Percentiles rank a stretch among this genome's conserved stretches.
Conservation (phyloP, 1,140 invertebrate species). For the Heliconius eleuchia region DNA sequence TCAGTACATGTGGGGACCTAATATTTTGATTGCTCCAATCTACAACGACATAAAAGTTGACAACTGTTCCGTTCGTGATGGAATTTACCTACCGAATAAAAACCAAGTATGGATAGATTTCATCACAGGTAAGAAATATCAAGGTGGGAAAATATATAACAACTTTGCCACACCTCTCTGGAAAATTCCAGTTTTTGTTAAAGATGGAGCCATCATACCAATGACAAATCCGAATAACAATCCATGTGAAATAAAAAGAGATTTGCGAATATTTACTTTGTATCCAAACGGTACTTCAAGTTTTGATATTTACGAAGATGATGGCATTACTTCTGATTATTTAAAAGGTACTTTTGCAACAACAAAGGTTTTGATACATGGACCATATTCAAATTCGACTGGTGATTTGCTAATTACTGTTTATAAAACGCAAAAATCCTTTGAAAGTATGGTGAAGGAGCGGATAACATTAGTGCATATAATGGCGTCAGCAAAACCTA, state of each 20-base stretch:
- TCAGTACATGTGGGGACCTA: conserved; percentile 75
- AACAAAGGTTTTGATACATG: conserved; percentile 52
- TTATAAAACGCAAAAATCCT: conserved; percentile 55
- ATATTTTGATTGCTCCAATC: conserved; percentile 68
- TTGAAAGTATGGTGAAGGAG: conserved; percentile 53
- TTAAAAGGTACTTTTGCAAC: conserved; percentile 51
- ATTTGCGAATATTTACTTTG: conserved; percentile 58
- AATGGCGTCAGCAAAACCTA: conserved; percentile 49
- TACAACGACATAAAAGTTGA: conserved; percentile 46
- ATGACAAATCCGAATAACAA: conserved; percentile 69
- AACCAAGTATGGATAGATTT: conserved; percentile 73
- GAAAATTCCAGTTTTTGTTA: conserved; percentile 74
- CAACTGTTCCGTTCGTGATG: conserved; percentile 52
- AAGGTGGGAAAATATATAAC: conserved; percentile 68
- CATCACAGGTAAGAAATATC: conserved; percentile 65
- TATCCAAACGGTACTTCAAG: conserved; percentile 58
- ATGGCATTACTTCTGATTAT: conserved; percentile 62
- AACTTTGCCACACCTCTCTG: conserved; percentile 62
- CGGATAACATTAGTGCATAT: conserved; percentile 62
- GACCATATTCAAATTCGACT: conserved; percentile 48
- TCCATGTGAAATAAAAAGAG: conserved; percentile 60
- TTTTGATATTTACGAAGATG: conserved; percentile 70
- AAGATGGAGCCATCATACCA: conserved; percentile 70
- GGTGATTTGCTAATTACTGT: conserved; percentile 57
- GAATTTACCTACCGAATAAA: conserved; percentile 61